These are phyloP conservation scores for Macrotus californicus DNA, from an alignment of 2,113 vertebrate species.

Conservation along the genomic window DNA sequence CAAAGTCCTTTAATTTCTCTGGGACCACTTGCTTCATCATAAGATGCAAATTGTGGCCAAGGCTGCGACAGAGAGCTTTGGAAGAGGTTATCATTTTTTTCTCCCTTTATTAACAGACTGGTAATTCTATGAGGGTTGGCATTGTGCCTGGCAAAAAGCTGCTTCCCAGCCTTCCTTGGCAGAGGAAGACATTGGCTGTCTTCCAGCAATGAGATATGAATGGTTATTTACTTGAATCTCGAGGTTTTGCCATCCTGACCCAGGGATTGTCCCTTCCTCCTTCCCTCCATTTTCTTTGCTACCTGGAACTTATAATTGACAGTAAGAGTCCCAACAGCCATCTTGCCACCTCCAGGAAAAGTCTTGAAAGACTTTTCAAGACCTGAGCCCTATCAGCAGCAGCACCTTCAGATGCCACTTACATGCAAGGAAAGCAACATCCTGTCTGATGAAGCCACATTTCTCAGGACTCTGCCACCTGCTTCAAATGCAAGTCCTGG, in stretches of 20 bases:
- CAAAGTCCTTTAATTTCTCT: background rate
- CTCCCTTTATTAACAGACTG: background rate
- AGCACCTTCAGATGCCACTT: rapidly evolving
- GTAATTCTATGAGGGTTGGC: background rate
- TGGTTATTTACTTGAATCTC: rapidly evolving
- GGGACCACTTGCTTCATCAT: rapidly evolving
- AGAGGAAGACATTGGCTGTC: background rate
- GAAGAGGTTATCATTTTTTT: background rate
- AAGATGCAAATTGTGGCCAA: background rate
- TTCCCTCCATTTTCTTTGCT: background rate
- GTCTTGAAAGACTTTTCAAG: background rate
- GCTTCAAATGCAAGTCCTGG: background rate
- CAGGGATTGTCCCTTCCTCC: background rate
- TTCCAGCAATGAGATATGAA: background rate
- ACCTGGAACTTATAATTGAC: background rate
- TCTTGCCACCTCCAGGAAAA: background rate
- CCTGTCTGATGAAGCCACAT: background rate
- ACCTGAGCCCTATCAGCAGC: background rate
- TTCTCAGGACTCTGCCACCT: background rate
- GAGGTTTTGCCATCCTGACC: background rate
- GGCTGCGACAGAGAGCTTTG: background rate
- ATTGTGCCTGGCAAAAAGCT: background rate
- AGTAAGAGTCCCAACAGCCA: background rate
- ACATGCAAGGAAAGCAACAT: background rate
- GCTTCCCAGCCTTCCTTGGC: background rate